Evolutionary conservation across 2,113 vertebrate genomes (phyloP), one percentile per base, ranked within the genome.

Genomic region (Euleptes europaea): DNA sequence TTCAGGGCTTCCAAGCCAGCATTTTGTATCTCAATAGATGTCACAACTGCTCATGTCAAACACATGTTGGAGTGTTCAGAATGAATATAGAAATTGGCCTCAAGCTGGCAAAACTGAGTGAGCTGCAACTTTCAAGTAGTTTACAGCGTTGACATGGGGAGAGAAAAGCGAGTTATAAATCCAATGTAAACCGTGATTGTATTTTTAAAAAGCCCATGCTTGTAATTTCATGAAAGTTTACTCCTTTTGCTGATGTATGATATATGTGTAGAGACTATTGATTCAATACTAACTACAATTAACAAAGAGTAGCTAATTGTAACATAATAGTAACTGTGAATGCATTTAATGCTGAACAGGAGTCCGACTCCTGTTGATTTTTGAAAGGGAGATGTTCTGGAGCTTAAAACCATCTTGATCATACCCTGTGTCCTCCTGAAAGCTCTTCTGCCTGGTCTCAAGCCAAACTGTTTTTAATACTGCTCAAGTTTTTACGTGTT

Each of bases 111-210:
- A 86, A 86, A 84, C 6, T 19, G 0, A 76, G 8, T 77, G 72
- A 84, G 65, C 3, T 35, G 19, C 21, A 88, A 74, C 3, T 78
- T 88, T n/a, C 83, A 85, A 85, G 71, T 47, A 70, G 80, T 66
- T 88, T 92, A 7, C n/a, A 7, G 82, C 71, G 15, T 86, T 89
- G 70, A 86, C 0, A 0, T 35, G 57, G 83, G 42, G 86, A 57
- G 65, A 28, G 8, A n/a, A 13, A 23, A 17, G 33, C 72, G 83
- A 88, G 35, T 51, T 17, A 63, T 40, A 84, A 69, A 69, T 84
- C 54, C 4, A 7, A 3, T 35, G 19, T 1, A 63, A 11, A 70
- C 26, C 40, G 47, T 80, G 35, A 63, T 44, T 85, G 54, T 57
- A 54, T 17, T 54, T 4, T 44, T 44, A 17, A 77, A 28, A 76